Base-by-base conservation (phyloP, 2,888 invertebrate genomes). In the Phania funesta region DNA sequence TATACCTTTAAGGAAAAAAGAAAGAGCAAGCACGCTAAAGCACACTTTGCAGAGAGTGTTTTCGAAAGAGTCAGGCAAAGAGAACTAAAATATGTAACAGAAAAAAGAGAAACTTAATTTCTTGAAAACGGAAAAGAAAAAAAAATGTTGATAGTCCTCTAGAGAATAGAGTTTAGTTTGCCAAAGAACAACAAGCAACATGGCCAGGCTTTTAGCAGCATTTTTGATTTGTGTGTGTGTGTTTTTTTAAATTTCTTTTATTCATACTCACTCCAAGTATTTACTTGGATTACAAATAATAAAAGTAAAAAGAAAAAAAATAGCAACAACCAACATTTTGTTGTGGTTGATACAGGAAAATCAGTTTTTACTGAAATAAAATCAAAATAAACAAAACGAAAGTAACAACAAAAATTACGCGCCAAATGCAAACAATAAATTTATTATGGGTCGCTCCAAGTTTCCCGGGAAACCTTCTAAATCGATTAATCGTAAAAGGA, bases 381-480 rank as follows among this genome's bases (percentile, higher is more conserved):
- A 70, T 24, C 13, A 48, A 70, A n/a, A 68, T 26, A 68, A 67
- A 48, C 24, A 24, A 71, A 41, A 58, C 64, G 11, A 46, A 73
- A 58, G 46, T 22, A 6, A 68, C 18, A 64, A 3, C 44, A n/a
- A 74, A 77, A 77, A 82, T 65, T 78, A 52, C 68, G 74, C 82
- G 82, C 82, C 82, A 82, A 82, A 82, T 82, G 82, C 78, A 70
- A 82, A 70, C 35, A 82, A 79, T 76, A 64, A 82, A 65, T 60
- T 78, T 83, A 85, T 84, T 84, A 91, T 91, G 91, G 91, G 91
- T 87, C 90, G 89, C 85, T 91, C 91, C 79, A 91, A 91, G 88
- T 96, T 96, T 94, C 96, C 96, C 90, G 96, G 96, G 90, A 96
- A 96, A 93, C 96, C 96, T 91, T 94, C 95, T 87, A 96, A 96